Evolutionary conservation across 1,140 invertebrate species (phyloP), one percentile per base, ranked within the genome.

Genomic region (Tetragonula clypearis): DNA sequence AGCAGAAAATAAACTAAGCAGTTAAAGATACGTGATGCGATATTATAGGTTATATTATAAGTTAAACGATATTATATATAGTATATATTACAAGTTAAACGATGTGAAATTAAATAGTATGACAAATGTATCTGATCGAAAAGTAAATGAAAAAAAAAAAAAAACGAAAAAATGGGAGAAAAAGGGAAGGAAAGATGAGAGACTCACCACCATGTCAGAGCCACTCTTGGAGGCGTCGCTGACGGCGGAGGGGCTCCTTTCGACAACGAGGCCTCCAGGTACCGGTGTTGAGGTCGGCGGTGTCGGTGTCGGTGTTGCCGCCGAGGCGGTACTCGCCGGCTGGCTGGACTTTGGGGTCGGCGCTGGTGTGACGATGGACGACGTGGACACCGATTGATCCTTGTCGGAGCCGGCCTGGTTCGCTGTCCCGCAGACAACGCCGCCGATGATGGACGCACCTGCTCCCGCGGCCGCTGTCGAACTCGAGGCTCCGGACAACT

Each of bases 181-280:
- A 53, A 94, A 49, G 26, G 23, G 23, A n/a, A n/a, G 6, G 5
- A n/a, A 30, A 30, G 30, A 74, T 35, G 23, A 56, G 23, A 56
- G 15, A 87, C 95, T 94, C 85, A 96, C 97, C 92, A 98, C 97
- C 94, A 97, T 96, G 94, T 98, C 97, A 87, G 97, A 96, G 90
- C 95, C 96, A 88, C 96, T 96, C 91, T 97, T 96, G 30, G 97
- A 97, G 83, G 96, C 96, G 94, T 97, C 97, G 94, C 96, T 97
- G 88, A 97, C 95, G 79, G 96, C 96, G 87, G 96, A 97, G 71
- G 96, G 96, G 87, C 96, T 96, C 86, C 96, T 95, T 91, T 97
- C 96, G 87, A 95, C 93, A 73, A 93, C 90, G 80, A 93, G 91
- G 92, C 93, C 83, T 92, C 94, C 84, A 87, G 93, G 92, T 75